A percentile compares a stretch with the other conserved stretches of the same genome.
phyloP scores from a whole-genome alignment of 2,888 invertebrate genomes.

The Chelonus formosanus region DNA sequence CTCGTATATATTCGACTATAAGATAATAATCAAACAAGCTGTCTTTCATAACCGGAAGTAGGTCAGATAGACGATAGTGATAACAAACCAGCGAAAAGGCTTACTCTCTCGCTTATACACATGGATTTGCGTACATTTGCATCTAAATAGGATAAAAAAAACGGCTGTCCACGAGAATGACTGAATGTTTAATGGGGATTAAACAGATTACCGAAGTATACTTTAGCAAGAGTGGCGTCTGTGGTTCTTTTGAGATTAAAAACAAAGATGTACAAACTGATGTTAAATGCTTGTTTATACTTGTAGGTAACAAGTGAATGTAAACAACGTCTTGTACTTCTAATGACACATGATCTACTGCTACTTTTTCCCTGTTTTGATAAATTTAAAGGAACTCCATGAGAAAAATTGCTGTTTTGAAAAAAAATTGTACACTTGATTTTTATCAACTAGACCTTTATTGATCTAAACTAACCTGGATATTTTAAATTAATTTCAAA shows the following conservation, averaged over 20 bases:
- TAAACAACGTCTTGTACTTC: neutral
- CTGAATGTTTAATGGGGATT: conserved; percentile 11
- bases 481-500: no score
- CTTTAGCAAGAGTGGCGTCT: neutral
- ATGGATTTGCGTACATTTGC: conserved; percentile 40
- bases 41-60: conserved; percentile 19
- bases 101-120: conserved; percentile 34
- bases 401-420: no score
- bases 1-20: neutral
- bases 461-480: no score
- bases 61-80: conserved; percentile 12
- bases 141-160: conserved; percentile 31
- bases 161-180: conserved; percentile 13
- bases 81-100: conserved; percentile 35
- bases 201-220: conserved; percentile 13
- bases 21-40: neutral
- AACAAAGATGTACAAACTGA: conserved; percentile 1
- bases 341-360: neutral
- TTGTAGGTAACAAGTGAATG: neutral
- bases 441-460: no score
- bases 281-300: conserved; percentile 1
- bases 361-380: neutral
- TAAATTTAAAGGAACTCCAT: neutral
- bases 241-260: conserved; percentile 10
- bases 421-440: no score